A percentile compares a stretch with the other conserved stretches of the same genome.
These are phyloP conservation scores for Sternarchorhynchus goeldii DNA, from an alignment of 2,797 vertebrate species.

Conservation along the genomic window DNA sequence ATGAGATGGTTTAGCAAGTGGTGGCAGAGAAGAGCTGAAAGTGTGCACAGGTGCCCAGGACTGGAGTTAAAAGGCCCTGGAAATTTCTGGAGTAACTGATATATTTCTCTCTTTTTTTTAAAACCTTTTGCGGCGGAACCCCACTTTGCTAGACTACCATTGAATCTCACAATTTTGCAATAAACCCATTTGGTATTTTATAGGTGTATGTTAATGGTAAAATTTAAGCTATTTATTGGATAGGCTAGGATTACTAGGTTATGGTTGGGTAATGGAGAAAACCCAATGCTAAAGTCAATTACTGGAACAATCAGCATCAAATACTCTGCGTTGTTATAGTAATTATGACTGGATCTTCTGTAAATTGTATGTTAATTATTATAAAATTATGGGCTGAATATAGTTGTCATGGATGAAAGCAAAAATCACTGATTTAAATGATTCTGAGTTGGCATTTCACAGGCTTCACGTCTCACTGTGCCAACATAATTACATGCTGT, in stretches of 20 bases:
- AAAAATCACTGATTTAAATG: constrained; percentile 12
- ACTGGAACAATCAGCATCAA: too few relatives aligned
- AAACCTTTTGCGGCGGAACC: too few relatives aligned
- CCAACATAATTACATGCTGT: constrained; percentile 15
- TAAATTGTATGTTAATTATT: too few relatives aligned
- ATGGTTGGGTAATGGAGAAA: neutral
- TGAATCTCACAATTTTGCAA: constrained; percentile 6
- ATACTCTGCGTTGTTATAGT: too few relatives aligned
- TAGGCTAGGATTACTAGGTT: constrained; percentile 25
- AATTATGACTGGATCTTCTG: too few relatives aligned
- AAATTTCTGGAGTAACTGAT: too few relatives aligned
- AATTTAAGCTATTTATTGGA: neutral
- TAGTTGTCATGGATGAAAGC: neutral
- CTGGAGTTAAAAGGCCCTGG: too few relatives aligned
- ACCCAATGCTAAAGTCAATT: neutral
- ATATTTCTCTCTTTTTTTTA: too few relatives aligned
- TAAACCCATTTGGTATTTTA: constrained; percentile 1
- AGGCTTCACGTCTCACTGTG: constrained; percentile 3
- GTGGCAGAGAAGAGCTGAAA: too few relatives aligned
- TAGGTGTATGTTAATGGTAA: neutral
- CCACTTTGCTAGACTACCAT: too few relatives aligned
- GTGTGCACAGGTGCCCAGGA: too few relatives aligned
- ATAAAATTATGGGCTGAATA: neutral
- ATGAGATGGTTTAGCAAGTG: too few relatives aligned
- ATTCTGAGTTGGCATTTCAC: constrained; percentile 9